Evolutionary conservation across 2,888 invertebrate genomes (phyloP).

Genomic region (Saturnia pavonia): DNA sequence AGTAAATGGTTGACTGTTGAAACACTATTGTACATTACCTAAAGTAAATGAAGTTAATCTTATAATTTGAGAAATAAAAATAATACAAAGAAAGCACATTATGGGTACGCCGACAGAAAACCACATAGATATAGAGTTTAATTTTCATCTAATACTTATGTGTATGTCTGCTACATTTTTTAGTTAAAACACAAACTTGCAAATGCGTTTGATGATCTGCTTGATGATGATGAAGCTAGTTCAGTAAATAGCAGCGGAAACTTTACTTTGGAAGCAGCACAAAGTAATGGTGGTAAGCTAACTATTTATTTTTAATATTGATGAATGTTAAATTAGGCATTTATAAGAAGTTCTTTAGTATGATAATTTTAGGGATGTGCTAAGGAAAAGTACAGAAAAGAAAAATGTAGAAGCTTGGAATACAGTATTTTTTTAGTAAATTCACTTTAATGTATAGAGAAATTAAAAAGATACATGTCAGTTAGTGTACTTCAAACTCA

Average conservation of each 20-base stretch:
- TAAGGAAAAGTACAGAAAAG: not conserved
- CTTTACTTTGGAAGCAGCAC: constrained; percentile 63
- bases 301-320: not conserved
- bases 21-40: not conserved
- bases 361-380: not conserved
- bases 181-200: constrained; percentile 84
- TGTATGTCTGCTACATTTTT: constrained; percentile 35
- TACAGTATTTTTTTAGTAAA: not conserved
- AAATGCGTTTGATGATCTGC: constrained; percentile 86
- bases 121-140: not conserved
- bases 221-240: constrained; percentile 84
- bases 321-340: too few relatives aligned
- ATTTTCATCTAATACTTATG: not conserved
- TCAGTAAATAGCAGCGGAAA: constrained; percentile 82
- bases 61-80: not conserved
- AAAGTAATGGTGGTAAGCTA: constrained; percentile 57
- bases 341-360: not conserved
- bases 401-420: not conserved
- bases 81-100: not conserved
- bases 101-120: too few relatives aligned
- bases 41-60: not conserved
- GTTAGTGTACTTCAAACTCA: not conserved
- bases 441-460: not conserved
- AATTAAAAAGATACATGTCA: too few relatives aligned
- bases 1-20: not conserved